These are phyloP conservation scores for Rotaria sp. DNA, from an alignment of 2,888 invertebrate genomes.

Conservation along the genomic window DNA sequence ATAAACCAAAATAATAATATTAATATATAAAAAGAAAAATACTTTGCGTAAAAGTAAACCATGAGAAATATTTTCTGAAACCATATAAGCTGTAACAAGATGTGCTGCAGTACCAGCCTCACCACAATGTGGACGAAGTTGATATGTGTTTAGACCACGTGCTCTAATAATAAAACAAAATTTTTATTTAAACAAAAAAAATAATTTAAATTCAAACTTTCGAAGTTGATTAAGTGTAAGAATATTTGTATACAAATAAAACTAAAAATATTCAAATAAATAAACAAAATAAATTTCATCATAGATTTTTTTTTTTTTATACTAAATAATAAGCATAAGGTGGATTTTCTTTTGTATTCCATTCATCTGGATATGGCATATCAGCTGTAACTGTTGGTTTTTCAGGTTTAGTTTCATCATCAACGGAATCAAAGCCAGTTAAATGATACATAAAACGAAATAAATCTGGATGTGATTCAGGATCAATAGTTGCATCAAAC, in stretches of 20 bases:
- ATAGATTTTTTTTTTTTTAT: background rate
- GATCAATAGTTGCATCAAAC: constrained; percentile 89
- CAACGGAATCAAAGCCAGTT: constrained; percentile 94
- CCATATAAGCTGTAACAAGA: constrained; percentile 87
- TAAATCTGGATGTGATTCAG: constrained; percentile 80
- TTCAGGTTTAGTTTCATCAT: constrained; percentile 97
- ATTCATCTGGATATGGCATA: constrained; percentile 66
- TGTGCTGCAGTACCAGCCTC: constrained; percentile 97
- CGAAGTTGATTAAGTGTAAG: constrained; percentile 87
- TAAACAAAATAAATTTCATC: too few species aligned
- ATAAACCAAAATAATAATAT: background rate
- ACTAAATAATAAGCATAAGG: constrained; percentile 88
- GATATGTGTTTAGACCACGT: constrained; percentile 83
- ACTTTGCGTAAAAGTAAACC: constrained; percentile 87
- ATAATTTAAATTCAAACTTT: constrained; percentile 48
- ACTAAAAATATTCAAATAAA: constrained; percentile 56
- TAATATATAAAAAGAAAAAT: background rate
- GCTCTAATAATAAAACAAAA: constrained; percentile 58
- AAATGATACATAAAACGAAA: constrained; percentile 76
- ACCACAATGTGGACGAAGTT: constrained; percentile 91
- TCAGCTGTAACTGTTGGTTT: constrained; percentile 77
- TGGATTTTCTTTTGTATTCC: constrained; percentile 86
- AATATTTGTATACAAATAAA: constrained; percentile 95
- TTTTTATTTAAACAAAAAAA: background rate
- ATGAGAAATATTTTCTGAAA: constrained; percentile 96